Evolutionary conservation across 2,113 vertebrate species (phyloP).

Genomic region (Alouatta palliata): DNA sequence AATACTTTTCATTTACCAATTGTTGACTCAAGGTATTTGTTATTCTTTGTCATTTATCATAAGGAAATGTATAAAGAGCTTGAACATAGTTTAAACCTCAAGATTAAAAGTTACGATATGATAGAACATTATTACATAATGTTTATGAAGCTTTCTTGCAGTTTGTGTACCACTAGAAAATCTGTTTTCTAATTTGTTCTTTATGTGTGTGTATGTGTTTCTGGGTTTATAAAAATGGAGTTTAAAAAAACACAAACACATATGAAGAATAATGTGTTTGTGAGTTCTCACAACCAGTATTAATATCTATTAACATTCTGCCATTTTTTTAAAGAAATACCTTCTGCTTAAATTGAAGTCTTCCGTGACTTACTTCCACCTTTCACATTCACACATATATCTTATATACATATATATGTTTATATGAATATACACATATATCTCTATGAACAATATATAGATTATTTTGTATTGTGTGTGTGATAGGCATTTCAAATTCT

Average conservation of each 20-base stretch:
- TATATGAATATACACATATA: background rate
- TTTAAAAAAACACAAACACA: background rate
- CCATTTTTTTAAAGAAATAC: background rate
- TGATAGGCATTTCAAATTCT: background rate
- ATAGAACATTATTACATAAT: background rate
- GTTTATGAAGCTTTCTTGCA: background rate
- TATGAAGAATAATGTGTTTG: background rate
- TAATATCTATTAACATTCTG: background rate
- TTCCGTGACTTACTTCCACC: background rate
- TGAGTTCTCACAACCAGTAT: background rate
- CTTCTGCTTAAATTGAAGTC: background rate
- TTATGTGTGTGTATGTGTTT: background rate
- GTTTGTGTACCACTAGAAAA: background rate
- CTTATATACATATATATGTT: background rate
- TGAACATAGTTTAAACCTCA: background rate
- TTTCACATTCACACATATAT: background rate
- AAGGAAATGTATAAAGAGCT: background rate
- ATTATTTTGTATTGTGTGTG: background rate
- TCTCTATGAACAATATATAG: background rate
- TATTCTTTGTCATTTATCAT: background rate
- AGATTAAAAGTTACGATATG: background rate
- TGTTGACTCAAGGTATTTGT: background rate
- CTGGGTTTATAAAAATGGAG: background rate
- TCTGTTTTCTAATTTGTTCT: conserved; percentile 11
- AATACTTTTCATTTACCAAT: background rate